A percentile compares a stretch with the other conserved stretches of the same genome.
These are phyloP conservation scores for Yponomeuta plumbellus DNA, from an alignment of 2,888 invertebrate species.

Conservation along the genomic window DNA sequence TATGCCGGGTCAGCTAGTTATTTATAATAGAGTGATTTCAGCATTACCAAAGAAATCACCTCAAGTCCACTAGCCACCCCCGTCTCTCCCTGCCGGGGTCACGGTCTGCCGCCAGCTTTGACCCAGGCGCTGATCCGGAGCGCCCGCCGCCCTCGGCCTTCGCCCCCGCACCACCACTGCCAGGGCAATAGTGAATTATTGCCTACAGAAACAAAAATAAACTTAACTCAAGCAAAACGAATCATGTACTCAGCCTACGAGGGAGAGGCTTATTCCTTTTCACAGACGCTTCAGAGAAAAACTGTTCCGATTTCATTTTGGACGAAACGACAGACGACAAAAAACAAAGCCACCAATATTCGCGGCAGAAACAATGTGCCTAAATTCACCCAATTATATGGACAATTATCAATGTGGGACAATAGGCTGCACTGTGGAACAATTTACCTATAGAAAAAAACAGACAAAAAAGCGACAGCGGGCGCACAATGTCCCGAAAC, in stretches of 20 bases:
- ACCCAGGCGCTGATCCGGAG: not conserved
- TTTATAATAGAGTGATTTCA: not conserved
- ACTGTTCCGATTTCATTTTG: not conserved
- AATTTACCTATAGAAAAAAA: slow-evolving; percentile 49
- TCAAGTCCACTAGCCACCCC: not conserved
- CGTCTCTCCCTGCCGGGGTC: not conserved
- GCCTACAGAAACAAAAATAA: not conserved
- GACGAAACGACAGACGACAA: not conserved
- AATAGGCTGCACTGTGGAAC: slow-evolving; percentile 38
- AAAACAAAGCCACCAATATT: not conserved
- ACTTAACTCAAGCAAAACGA: not conserved
- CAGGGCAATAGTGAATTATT: not conserved
- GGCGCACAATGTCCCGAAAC: slow-evolving; percentile 31
- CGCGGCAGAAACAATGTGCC: slow-evolving; percentile 46
- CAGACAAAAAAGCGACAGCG: slow-evolving; percentile 37
- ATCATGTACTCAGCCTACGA: not conserved
- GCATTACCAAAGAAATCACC: not conserved
- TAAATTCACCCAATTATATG: slow-evolving; percentile 66
- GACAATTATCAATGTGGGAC: slow-evolving; percentile 64
- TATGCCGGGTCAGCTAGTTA: too few species aligned
- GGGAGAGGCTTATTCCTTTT: too few species aligned
- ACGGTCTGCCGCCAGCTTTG: not conserved
- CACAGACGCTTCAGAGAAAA: too few species aligned
- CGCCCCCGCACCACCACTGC: not conserved
- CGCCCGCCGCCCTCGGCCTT: slow-evolving; percentile 1